Base-by-base conservation (phyloP, 2,797 vertebrate genomes). In the Pempheris klunzingeri region DNA sequence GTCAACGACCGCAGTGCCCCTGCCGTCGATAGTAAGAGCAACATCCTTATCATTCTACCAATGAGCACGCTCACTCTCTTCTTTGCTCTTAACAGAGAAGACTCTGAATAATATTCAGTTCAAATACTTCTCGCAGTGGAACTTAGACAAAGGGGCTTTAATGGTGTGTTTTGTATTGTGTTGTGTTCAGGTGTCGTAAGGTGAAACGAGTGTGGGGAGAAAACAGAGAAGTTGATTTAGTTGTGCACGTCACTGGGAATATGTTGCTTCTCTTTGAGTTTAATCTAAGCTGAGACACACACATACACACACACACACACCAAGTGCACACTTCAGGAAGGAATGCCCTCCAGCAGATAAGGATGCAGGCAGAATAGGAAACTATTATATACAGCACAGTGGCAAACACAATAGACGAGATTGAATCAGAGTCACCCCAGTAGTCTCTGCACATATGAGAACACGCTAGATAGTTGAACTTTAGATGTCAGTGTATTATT, bases 1-100 rank as follows among this genome's bases (percentile, higher is more conserved):
- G 93, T 96, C 94, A 97, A 97, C 1, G 98, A 99, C 91, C 96
- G 97, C 62, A 99, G 98, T 0, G 94, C 95, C 18, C 98, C 98
- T 0, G 85, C 90, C 14, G 91, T 99, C 2, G 96, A 97, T 59
- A 95, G 98, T 99, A 88, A 97, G 97, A 93, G 20, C 4, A 26
- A 53, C 46, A 49, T 32, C 32, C 30, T n/a, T 10, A 41, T 22
- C 8, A 1, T 13, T 43, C 44, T 38, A 22, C 30, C 36, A 10
- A 41, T 4, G 28, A 57, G 22, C 12, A 34, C 18, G 6, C 7
- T n/a, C 11, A 55, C 13, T 1, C 6, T 18, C 26, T 32, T n/a
- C n/a, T n/a, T n/a, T n/a, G n/a, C n/a, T n/a, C n/a, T n/a, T n/a
- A n/a, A n/a, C n/a, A n/a, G n/a, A n/a, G n/a, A n/a, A n/a, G n/a